Evolutionary conservation across 2,797 vertebrate species (phyloP).

Genomic region (Bovichtus variegatus): DNA sequence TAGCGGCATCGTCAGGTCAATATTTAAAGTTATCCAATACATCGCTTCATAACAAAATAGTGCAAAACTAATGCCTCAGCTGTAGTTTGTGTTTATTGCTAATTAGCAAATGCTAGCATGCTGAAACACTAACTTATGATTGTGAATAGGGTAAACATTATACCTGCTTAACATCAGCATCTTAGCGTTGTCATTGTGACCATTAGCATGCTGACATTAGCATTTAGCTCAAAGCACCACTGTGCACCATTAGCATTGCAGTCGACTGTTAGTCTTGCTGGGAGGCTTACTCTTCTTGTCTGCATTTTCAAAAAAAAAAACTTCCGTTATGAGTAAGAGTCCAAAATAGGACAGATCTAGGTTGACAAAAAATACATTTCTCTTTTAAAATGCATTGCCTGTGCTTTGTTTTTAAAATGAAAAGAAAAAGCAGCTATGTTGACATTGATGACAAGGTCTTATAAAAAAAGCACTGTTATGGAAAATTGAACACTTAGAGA

Average conservation of each 20-base stretch:
- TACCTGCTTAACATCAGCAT: neutral
- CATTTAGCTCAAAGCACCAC: neutral
- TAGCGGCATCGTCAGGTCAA: neutral
- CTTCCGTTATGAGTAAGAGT: neutral
- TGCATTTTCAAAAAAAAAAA: slow-evolving; percentile 6
- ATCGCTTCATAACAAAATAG: neutral
- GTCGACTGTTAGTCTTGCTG: neutral
- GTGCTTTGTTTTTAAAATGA: slow-evolving; percentile 15
- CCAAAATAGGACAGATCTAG: neutral
- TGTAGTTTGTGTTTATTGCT: too few species aligned
- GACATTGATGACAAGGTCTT: slow-evolving; percentile 33
- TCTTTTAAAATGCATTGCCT: neutral
- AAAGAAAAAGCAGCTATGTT: neutral
- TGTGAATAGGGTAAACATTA: neutral
- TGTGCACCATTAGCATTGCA: neutral
- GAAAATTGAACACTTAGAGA: slow-evolving; percentile 34
- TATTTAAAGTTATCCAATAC: too few species aligned
- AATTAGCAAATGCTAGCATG: too few species aligned
- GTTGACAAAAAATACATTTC: neutral
- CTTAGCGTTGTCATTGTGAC: neutral
- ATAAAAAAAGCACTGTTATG: neutral
- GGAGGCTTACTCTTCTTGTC: neutral
- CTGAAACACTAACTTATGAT: neutral
- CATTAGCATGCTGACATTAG: neutral
- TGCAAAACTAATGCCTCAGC: neutral